phyloP scores from a whole-genome alignment of 2,888 invertebrate species.

The Dynastes grantii region DNA sequence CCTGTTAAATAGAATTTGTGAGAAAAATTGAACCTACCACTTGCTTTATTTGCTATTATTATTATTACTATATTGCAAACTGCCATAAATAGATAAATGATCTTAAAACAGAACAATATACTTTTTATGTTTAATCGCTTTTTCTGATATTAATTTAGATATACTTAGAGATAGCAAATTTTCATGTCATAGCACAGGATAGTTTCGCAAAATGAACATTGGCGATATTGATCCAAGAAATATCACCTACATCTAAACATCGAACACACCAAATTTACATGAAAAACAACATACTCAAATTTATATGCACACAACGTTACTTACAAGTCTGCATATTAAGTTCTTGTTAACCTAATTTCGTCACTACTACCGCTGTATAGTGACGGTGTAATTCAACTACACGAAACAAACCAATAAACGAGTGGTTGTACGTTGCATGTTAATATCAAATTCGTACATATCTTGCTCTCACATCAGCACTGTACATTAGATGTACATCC shows the following conservation, averaged over 20 bases:
- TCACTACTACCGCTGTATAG: conserved; percentile 25
- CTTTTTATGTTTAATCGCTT: no score
- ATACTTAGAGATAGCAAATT: no score
- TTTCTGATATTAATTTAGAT: no score
- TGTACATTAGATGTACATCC: conserved; percentile 26
- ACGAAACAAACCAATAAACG: conserved; percentile 47
- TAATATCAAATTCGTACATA: conserved; percentile 45
- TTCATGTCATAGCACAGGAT: no score
- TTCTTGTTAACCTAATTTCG: conserved; percentile 44
- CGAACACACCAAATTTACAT: conserved; percentile 14
- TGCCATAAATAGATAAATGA: no score
- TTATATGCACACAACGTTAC: conserved; percentile 41
- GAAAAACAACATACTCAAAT: conserved; percentile 23
- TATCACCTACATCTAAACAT: conserved; percentile 11
- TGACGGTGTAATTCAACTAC: conserved; percentile 27
- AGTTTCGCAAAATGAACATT: no score
- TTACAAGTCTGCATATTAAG: conserved; percentile 45
- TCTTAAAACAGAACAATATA: no score
- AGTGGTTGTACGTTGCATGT: conserved; percentile 40
- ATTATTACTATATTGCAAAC: no score
- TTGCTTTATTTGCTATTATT: no score
- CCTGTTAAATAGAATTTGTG: no score
- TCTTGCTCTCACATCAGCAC: conserved; percentile 23
- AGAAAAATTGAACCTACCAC: no score
- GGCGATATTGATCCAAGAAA: conserved; percentile 3